Evolutionary conservation across 2,888 invertebrate species (phyloP).

Genomic region (Clivina fossor): DNA sequence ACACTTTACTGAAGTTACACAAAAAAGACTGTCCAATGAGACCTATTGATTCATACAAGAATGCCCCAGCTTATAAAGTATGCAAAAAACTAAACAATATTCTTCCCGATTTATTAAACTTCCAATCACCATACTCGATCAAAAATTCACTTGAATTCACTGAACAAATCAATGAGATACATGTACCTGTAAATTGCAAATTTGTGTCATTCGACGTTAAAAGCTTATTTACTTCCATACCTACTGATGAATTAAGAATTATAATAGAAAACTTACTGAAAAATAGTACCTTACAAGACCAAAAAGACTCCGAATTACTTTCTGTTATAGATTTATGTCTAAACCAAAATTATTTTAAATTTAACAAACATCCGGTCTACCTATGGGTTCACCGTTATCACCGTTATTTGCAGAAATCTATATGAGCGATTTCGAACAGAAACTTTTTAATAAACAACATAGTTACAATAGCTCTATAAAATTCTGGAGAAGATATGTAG

Average conservation of each 20-base stretch:
- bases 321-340: too few species aligned
- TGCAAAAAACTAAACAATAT: not conserved
- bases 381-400: slow-evolving; percentile 15
- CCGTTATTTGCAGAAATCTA: slow-evolving; percentile 11
- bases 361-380: not conserved
- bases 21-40: slow-evolving; percentile 8
- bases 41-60: not conserved
- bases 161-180: not conserved
- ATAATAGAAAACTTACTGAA: slow-evolving; percentile 4
- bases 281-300: too few species aligned
- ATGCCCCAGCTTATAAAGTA: not conserved
- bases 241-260: not conserved
- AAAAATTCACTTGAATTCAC: slow-evolving; percentile 14
- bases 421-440: slow-evolving; percentile 12
- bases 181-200: not conserved
- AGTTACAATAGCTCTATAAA: not conserved
- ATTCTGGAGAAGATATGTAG: slow-evolving; percentile 19
- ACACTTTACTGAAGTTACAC: slow-evolving; percentile 1
- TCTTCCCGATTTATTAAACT: not conserved
- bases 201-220: slow-evolving; percentile 8
- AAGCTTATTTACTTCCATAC: slow-evolving; percentile 16
- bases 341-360: slow-evolving; percentile 22
- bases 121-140: not conserved
- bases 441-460: slow-evolving; percentile 1
- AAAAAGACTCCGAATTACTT: too few species aligned